Percentiles rank a stretch among this genome's conserved stretches.
Conservation (phyloP, 2,113 vertebrate species). For the Dasypus novemcinctus region DNA sequence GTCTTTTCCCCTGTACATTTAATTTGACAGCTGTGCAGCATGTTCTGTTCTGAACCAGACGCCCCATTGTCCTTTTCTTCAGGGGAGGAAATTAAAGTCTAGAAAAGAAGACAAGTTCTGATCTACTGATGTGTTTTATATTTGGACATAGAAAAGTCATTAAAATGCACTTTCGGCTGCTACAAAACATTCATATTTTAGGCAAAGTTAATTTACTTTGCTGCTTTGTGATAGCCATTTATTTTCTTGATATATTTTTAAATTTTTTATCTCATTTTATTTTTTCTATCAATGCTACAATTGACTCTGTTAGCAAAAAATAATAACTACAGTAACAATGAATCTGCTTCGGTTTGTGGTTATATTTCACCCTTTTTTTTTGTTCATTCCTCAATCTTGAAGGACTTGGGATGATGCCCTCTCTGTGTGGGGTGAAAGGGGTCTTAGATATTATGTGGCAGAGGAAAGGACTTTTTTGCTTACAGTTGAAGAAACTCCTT, state of each 20-base stretch:
- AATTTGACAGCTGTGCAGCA: slow-evolving; percentile 14
- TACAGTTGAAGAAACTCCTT: no score
- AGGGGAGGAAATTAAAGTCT: slow-evolving; percentile 69
- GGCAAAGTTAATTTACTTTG: slow-evolving; percentile 56
- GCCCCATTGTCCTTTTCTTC: slow-evolving; percentile 59
- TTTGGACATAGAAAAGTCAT: slow-evolving; percentile 30
- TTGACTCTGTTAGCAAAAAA: no score
- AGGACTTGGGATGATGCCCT: no score
- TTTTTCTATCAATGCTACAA: no score
- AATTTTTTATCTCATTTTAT: no score
- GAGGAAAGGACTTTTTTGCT: no score
- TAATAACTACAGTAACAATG: no score
- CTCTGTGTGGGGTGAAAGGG: no score
- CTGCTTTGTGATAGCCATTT: not conserved
- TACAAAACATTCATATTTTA: slow-evolving; percentile 50
- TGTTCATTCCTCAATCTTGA: no score
- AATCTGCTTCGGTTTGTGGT: no score
- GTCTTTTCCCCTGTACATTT: slow-evolving; percentile 24
- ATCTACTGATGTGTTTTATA: slow-evolving; percentile 17
- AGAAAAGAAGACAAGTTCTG: slow-evolving; percentile 3
- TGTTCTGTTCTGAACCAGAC: slow-evolving; percentile 40
- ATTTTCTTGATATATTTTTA: not conserved
- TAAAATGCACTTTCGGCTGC: slow-evolving; percentile 49
- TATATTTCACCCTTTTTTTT: no score
- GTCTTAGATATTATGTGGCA: no score